Conservation (phyloP, 2,888 invertebrate species). For the Drosophila infuscata region DNA sequence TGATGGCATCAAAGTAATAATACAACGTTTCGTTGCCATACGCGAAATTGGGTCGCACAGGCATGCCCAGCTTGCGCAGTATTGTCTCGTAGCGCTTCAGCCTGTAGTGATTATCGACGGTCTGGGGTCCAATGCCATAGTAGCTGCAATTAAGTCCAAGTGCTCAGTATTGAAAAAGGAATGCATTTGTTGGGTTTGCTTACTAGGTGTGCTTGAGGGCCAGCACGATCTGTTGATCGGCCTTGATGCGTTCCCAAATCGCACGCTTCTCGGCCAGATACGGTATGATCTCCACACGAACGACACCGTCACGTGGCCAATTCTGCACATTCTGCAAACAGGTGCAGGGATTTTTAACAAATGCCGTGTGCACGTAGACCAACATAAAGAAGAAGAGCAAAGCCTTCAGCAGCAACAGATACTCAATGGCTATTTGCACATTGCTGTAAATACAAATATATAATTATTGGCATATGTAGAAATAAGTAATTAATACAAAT, state of each 20-base stretch:
- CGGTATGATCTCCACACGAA: conserved; percentile 86
- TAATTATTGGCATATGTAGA: not conserved
- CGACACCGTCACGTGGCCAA: conserved; percentile 98
- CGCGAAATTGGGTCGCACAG: conserved; percentile 70
- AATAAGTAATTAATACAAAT: not conserved
- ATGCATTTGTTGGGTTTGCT: conserved; percentile 6
- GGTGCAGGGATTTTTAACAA: conserved; percentile 96
- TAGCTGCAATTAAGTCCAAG: conserved; percentile 58
- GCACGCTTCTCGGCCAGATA: conserved; percentile 78
- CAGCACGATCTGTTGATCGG: conserved; percentile 74
- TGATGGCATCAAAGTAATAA: conserved; percentile 75
- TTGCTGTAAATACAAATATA: conserved; percentile 60
- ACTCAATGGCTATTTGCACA: conserved; percentile 80
- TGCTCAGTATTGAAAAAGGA: not conserved
- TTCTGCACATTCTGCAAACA: conserved; percentile 95
- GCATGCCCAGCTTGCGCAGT: conserved; percentile 62
- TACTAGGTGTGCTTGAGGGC: conserved; percentile 75
- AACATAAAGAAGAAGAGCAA: conserved; percentile 94
- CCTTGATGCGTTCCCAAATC: conserved; percentile 68
- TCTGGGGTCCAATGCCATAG: conserved; percentile 83
- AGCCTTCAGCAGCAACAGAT: conserved; percentile 87
- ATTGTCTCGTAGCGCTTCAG: conserved; percentile 73
- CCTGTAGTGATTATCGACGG: conserved; percentile 69
- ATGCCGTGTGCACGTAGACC: conserved; percentile 97
- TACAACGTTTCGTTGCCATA: conserved; percentile 77